Evolutionary conservation across 2,113 vertebrate species (phyloP).

Genomic region (Platichthys stellatus): DNA sequence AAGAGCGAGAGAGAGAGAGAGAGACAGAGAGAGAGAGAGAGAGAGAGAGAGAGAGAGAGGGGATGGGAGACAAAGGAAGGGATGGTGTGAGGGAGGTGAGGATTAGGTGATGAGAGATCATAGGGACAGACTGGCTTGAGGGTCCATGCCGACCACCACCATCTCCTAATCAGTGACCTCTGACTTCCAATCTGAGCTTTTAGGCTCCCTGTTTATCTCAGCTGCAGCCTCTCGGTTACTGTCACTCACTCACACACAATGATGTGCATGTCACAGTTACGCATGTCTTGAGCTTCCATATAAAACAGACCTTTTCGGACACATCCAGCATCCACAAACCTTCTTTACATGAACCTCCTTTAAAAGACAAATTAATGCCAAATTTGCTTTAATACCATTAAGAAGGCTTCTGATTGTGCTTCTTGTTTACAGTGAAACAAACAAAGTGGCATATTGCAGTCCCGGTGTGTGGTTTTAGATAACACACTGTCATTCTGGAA

Average conservation of each 20-base stretch:
- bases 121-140: slow-evolving; percentile 14
- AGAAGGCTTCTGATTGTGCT: too few species aligned
- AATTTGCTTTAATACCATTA: too few species aligned
- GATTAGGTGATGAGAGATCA: slow-evolving; percentile 46
- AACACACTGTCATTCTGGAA: neutral
- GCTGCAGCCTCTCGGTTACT: slow-evolving; percentile 6
- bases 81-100: slow-evolving; percentile 35
- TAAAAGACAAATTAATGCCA: too few species aligned
- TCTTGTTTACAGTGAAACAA: too few species aligned
- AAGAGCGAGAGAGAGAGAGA: neutral
- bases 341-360: too few species aligned
- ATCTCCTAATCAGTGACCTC: slow-evolving; percentile 37
- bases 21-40: neutral
- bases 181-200: slow-evolving; percentile 35
- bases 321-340: too few species aligned
- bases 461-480: neutral
- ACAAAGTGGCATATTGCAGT: neutral
- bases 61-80: slow-evolving; percentile 24
- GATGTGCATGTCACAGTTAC: neutral
- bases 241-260: slow-evolving; percentile 14
- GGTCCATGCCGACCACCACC: slow-evolving; percentile 14
- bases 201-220: slow-evolving; percentile 24
- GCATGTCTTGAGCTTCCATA: neutral
- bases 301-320: too few species aligned
- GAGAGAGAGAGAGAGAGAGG: neutral